Evolutionary conservation across 1,140 invertebrate genomes (phyloP), one percentile per base, ranked within the genome.

Genomic region (Calephelis nemesis): DNA sequence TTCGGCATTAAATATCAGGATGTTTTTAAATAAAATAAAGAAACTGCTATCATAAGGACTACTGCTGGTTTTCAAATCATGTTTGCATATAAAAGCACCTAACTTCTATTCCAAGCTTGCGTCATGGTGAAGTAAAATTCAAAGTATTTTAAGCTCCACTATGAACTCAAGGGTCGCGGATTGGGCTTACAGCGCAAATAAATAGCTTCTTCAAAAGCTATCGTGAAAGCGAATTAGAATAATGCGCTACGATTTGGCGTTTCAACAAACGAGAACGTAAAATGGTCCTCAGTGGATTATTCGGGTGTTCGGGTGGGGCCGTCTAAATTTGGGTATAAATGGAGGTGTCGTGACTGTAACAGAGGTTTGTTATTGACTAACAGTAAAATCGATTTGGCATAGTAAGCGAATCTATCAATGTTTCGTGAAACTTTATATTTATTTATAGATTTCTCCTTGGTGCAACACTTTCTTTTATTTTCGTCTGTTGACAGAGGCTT

Each of bases 131-230:
- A 7, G 8, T 45, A 9, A 45, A 9, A 45, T 45, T 45, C 42
- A 7, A 45, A 47, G 19, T 63, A 47, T 63, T 47, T 47, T 47
- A 0, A 47, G 62, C 40, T 47, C 47, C 7, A 47, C 12, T 63
- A 45, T 47, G 15, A 47, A 15, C 12, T 50, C 13, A 68, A 68
- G 69, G 70, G 68, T 67, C 73, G 76, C 65, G 75, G 72, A 82
- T 85, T 79, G 73, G 74, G 78, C 83, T 84, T 87, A 84, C 78
- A 72, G 71, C 75, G 78, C 79, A 84, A 87, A 91, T 89, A 90
- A 90, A 91, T 90, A 86, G 87, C 85, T 86, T 85, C 87, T 88
- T 88, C 83, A 81, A 85, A 87, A 90, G 89, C 88, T 86, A 91
- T 91, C 85, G 79, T 77, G 81, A 81, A 87, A 85, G 83, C 82